Base-by-base conservation (phyloP, 2,113 vertebrate genomes). In the Oreochromis tanganicae region DNA sequence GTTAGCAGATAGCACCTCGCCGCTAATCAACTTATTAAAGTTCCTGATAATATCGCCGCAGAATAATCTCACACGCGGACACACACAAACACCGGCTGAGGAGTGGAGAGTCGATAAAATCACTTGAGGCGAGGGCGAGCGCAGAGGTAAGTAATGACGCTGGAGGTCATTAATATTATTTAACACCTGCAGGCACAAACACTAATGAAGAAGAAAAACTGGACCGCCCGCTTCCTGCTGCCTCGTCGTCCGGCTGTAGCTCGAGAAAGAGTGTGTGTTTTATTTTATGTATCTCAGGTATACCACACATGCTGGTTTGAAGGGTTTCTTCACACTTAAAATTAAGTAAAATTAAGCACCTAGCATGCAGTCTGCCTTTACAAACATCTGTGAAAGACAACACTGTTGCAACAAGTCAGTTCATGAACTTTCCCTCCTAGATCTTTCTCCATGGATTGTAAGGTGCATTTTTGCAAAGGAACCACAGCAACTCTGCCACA, bases 1-100 rank as follows among this genome's bases (percentile, higher is more conserved):
- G 97, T 99, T 99, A 99, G 98, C 94, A 98, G 98, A 99, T 99
- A 98, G 90, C 94, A 94, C 95, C 94, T 94, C 5, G 54, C 92
- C 92, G 97, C 98, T 99, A 99, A 99, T 98, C 98, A 98, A 98
- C 97, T 98, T 98, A 97, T 98, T 98, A 98, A 99, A 97, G 96
- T 94, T 97, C 96, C 97, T 96, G 98, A 99, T 99, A 98, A 98
- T 98, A 99, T 99, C 98, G 84, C 97, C 95, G 97, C 96, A 96
- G 97, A 97, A 92, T 97, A 97, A 97, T 97, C 95, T 95, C 96
- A 96, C 81, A 41, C 24, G 66, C 43, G 48, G 63, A 48, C 80
- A 24, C 83, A 86, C 87, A 82, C 81, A 50, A 87, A 63, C 54
- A 48, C 84, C 8, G 85, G 71, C 88, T 12, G 87, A 84, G 81